Base-by-base conservation (phyloP, 2,888 invertebrate species). In the Cosmopolites sordidus region DNA sequence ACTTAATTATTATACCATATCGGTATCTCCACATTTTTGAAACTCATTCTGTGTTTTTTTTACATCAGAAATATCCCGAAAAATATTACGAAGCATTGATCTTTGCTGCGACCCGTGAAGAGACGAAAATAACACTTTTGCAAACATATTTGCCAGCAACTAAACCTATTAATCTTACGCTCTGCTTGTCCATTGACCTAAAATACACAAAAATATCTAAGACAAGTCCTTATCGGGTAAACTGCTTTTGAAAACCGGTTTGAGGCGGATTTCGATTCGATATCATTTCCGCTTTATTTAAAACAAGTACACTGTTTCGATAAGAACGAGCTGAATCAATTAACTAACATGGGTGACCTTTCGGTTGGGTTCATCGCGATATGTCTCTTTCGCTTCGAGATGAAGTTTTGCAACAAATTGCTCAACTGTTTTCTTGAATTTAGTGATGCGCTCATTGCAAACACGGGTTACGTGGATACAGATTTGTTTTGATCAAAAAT, bases 171-270 rank as follows among this genome's bases (percentile, higher is more conserved):
- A 9, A 9, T 27, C 27, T 6, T 6, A 11, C 11, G 33, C n/a
- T 12, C n/a, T 5, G 3, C 5, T 46, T 50, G 50, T 54, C 16
- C 54, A 50, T 54, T 50, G 54, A 54, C 54, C 54, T 47, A 50
- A 16, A 43, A 16, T 11, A 37, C 41, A 29, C 45, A 46, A 45
- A 45, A 46, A 45, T 46, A 51, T 41, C 41, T 40, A 18, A 51
- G 27, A 27, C 14, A 14, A 18, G 39, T 51, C 9, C 29, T 17
- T 33, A 16, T 14, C 29, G 33, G 8, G 16, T n/a, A 2, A 30
- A 33, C 8, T 4, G 12, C 33, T 5, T 33, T 12, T 8, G 37
- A 43, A n/a, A 41, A 43, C 12, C 49, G 41, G 43, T 33, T 43
- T 11, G 33, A 41, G 27, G 41, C 27, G 48, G 48, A 16, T 41